Conservation (phyloP, 2,888 invertebrate species). For the Dasysyrphus albostriatus region DNA sequence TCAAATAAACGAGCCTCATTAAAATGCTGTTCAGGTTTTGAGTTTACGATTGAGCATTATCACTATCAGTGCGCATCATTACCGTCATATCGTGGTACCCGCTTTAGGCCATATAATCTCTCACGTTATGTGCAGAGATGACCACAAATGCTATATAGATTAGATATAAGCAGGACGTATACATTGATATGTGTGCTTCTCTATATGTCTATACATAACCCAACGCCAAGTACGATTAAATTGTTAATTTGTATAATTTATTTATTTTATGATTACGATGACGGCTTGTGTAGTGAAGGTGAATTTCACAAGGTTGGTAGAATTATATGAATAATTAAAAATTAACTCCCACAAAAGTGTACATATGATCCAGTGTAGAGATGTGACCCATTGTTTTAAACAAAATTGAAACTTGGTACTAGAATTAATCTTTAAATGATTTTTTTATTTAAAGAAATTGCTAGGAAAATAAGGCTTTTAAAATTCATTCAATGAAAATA, state of each 20-base stretch:
- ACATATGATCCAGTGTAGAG: no score
- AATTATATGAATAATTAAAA: no score
- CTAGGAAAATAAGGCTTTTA: no score
- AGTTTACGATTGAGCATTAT: constrained; percentile 60
- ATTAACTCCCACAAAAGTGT: no score
- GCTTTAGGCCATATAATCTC: constrained; percentile 50
- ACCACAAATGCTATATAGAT: constrained; percentile 6
- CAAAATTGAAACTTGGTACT: no score
- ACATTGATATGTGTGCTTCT: neutral
- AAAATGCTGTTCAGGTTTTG: constrained; percentile 59
- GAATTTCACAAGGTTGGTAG: constrained; percentile 5
- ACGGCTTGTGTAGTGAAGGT: neutral
- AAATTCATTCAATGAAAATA: no score
- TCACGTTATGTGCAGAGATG: constrained; percentile 34
- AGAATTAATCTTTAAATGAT: no score
- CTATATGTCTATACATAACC: constrained; percentile 34
- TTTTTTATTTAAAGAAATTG: no score
- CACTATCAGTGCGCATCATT: constrained; percentile 63
- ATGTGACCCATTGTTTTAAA: no score
- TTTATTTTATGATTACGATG: constrained; percentile 51
- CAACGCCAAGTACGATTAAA: constrained; percentile 34
- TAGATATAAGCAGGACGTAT: neutral
- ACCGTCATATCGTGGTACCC: constrained; percentile 46
- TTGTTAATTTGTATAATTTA: constrained; percentile 60
- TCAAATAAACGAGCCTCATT: constrained; percentile 64